Evolutionary conservation across 2,888 invertebrate genomes (phyloP).

Genomic region (Zaprionus obscuricornis): DNA sequence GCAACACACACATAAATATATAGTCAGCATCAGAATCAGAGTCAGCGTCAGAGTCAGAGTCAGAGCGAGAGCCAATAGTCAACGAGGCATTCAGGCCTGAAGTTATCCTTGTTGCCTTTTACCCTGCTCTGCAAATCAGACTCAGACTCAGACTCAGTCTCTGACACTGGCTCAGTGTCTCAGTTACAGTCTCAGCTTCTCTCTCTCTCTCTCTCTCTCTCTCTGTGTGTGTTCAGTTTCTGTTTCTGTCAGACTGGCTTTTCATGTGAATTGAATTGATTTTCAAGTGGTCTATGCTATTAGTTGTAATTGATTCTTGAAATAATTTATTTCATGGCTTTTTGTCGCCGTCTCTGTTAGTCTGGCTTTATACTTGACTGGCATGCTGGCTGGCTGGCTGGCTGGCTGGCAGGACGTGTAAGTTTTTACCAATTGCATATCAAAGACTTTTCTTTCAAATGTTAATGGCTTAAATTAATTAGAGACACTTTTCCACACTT

Average conservation of each 20-base stretch:
- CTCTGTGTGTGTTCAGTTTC: conserved; percentile 12
- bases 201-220: not conserved
- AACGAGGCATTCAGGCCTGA: conserved; percentile 47
- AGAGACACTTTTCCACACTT: conserved; percentile 41
- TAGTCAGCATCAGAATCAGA: conserved; percentile 7
- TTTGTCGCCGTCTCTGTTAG: conserved; percentile 55
- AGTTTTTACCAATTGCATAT: conserved; percentile 49
- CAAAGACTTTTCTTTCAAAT: conserved; percentile 31
- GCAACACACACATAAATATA: conserved; percentile 9
- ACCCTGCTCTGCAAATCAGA: not conserved
- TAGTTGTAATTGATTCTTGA: conserved; percentile 74
- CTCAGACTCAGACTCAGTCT: conserved; percentile 10
- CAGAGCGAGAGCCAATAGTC: not conserved
- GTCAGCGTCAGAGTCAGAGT: too few species aligned
- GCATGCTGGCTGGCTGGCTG: not conserved
- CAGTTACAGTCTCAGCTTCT: conserved; percentile 2
- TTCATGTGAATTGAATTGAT: conserved; percentile 72
- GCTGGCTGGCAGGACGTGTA: conserved; percentile 32
- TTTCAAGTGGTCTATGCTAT: conserved; percentile 72
- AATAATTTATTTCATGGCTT: conserved; percentile 71
- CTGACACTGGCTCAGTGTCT: conserved; percentile 3
- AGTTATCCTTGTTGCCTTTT: conserved; percentile 35
- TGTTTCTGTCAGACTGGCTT: conserved; percentile 53
- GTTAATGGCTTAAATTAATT: conserved; percentile 59
- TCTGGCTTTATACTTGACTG: conserved; percentile 20